Conservation (phyloP, 2,797 vertebrate species). For the Rhincodon typus region DNA sequence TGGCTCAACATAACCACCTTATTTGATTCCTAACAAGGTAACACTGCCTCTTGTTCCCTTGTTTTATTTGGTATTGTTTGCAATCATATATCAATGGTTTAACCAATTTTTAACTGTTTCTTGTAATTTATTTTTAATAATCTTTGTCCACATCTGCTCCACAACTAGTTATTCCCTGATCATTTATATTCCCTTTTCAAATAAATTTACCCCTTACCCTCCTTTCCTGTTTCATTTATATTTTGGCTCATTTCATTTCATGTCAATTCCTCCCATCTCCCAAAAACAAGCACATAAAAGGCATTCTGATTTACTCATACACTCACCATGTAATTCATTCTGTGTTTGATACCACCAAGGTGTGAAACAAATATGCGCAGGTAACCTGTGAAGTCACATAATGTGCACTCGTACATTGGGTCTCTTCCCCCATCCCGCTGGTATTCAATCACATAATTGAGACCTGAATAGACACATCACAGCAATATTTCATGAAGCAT, state of each 20-base stretch:
- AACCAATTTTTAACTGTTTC: too few relatives aligned
- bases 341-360: constrained; percentile 3
- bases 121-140: not conserved
- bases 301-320: not conserved
- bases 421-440: constrained; percentile 16
- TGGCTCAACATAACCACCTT: too few relatives aligned
- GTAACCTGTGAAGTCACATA: constrained; percentile 20
- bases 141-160: not conserved
- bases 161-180: not conserved
- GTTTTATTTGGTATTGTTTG: too few relatives aligned
- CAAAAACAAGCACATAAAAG: not conserved
- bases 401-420: constrained; percentile 8
- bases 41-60: too few relatives aligned
- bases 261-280: not conserved
- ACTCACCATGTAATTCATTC: constrained; percentile 32
- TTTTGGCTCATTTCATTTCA: not conserved
- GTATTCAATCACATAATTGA: constrained; percentile 33
- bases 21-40: too few relatives aligned
- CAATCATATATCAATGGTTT: too few relatives aligned
- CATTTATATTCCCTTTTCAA: not conserved
- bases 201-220: not conserved
- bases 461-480: not conserved
- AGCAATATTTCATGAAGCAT: not conserved
- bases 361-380: constrained; percentile 7
- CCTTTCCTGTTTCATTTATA: not conserved